Evolutionary conservation across 92 coral and sea anemone genomes (phyloP).

Genomic region (Porites divaricata): DNA sequence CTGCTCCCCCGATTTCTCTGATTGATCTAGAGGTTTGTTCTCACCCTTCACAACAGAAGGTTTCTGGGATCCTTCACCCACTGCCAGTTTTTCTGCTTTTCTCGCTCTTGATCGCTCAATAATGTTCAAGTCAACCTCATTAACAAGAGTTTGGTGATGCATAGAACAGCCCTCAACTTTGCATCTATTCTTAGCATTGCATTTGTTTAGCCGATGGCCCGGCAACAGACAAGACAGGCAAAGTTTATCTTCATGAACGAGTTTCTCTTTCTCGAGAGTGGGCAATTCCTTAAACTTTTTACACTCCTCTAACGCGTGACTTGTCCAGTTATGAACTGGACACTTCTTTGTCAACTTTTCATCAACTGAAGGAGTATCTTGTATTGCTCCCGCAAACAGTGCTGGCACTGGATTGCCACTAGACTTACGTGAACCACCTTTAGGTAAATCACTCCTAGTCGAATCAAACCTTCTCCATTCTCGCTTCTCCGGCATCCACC

Average conservation of each 20-base stretch:
- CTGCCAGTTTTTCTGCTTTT: slow-evolving; percentile 1
- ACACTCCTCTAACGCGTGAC: slow-evolving; percentile 11
- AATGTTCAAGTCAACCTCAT: slow-evolving; percentile 38
- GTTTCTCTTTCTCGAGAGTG: slow-evolving; percentile 20
- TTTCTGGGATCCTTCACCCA: background rate
- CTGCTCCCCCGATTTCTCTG: background rate
- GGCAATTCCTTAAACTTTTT: slow-evolving; percentile 8
- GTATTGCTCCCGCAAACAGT: background rate
- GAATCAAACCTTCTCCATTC: background rate
- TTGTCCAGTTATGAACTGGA: slow-evolving; percentile 8
- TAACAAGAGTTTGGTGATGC: slow-evolving; percentile 23
- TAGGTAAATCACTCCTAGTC: background rate
- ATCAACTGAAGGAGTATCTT: background rate
- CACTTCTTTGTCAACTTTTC: background rate
- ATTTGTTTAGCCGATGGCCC: slow-evolving; percentile 27
- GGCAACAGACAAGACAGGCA: slow-evolving; percentile 6
- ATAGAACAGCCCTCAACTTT: slow-evolving; percentile 6
- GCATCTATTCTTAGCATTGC: slow-evolving; percentile 7
- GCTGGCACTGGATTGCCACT: too few relatives aligned
- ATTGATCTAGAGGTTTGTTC: background rate
- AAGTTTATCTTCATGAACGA: background rate
- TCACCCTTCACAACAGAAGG: background rate
- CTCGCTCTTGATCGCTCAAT: slow-evolving; percentile 33
- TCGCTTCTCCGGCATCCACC: background rate
- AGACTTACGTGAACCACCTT: slow-evolving; percentile 1